phyloP scores from a whole-genome alignment of 1,140 invertebrate species.

The Drosophila lacertosa region DNA sequence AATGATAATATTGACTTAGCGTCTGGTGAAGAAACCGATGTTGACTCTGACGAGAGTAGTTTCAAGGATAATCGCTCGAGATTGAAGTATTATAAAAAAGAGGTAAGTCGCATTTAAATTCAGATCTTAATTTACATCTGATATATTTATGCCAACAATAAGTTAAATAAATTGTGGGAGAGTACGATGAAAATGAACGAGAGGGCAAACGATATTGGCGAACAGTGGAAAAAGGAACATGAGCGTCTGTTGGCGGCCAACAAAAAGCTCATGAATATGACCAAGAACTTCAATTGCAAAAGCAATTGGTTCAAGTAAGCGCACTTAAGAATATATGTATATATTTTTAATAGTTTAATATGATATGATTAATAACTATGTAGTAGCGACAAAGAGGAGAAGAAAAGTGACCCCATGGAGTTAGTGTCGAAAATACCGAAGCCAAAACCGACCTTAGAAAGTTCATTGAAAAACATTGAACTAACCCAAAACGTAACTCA shows the following conservation, averaged over 20 bases:
- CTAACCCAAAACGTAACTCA: neutral
- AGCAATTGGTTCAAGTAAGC: neutral
- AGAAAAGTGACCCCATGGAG: neutral
- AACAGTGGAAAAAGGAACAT: neutral
- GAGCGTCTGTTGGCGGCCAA: neutral
- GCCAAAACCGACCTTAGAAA: neutral
- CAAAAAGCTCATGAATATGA: neutral
- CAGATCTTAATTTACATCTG: neutral
- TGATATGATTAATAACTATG: neutral
- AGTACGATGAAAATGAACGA: neutral
- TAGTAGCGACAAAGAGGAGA: neutral
- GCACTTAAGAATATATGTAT: no score
- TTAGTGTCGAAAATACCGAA: neutral
- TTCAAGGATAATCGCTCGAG: neutral
- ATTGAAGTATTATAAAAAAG: neutral
- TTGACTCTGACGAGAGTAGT: neutral
- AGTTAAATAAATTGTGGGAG: conserved; percentile 1
- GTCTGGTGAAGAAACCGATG: neutral
- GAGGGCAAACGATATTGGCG: neutral
- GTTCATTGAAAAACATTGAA: neutral
- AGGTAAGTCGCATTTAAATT: neutral
- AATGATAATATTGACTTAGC: no score
- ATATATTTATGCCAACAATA: neutral
- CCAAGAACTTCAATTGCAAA: neutral
- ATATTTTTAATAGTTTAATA: no score